Conservation (phyloP, 2,113 vertebrate species). For the Heterocephalus glaber region DNA sequence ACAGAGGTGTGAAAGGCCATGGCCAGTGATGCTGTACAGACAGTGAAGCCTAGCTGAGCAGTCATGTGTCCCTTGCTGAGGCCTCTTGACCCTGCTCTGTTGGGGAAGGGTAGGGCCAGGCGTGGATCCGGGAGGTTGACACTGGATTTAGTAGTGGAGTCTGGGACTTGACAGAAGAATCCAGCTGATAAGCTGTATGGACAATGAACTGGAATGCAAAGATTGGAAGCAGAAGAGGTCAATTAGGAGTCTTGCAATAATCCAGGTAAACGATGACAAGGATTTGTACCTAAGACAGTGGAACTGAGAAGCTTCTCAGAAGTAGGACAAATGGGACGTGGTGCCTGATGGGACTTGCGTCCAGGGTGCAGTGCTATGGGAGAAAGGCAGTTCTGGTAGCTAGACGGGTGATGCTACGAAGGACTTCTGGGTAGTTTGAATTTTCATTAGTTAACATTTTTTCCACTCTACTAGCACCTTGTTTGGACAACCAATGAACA, state of each 20-base stretch:
- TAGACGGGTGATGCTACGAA: neutral
- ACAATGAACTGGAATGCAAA: neutral
- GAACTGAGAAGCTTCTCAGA: neutral
- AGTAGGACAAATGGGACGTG: neutral
- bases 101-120: neutral
- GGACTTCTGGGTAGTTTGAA: neutral
- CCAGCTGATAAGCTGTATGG: neutral
- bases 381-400: neutral
- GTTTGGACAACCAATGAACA: neutral
- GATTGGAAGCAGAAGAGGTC: neutral
- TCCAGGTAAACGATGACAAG: neutral
- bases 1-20: neutral
- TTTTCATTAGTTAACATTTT: neutral
- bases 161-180: neutral
- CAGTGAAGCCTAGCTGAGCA: neutral
- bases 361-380: neutral
- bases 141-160: neutral
- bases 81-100: neutral
- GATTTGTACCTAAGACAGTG: neutral
- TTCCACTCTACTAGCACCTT: neutral
- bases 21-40: neutral
- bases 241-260: neutral
- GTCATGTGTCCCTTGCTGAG: accelerated
- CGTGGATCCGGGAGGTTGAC: neutral
- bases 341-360: neutral